Percentiles rank a stretch among this genome's conserved stretches.
phyloP scores from a whole-genome alignment of 2,888 invertebrate genomes.

The Pterostichus madidus region DNA sequence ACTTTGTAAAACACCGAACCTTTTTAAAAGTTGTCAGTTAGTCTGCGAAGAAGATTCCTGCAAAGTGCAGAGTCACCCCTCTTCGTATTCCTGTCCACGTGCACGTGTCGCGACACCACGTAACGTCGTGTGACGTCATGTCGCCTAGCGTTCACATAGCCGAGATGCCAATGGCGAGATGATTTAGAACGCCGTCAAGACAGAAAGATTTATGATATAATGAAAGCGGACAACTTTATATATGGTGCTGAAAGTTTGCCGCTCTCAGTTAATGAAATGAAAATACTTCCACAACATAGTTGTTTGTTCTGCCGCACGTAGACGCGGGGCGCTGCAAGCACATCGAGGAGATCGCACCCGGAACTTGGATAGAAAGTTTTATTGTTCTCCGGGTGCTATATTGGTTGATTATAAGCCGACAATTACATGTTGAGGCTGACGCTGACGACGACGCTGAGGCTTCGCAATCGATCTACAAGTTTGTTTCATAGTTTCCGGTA shows the following conservation, averaged over 20 bases:
- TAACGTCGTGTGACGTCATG: slow-evolving; percentile 10
- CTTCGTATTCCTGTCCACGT: slow-evolving; percentile 5
- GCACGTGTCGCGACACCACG: slow-evolving; percentile 17
- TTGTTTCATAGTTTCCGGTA: too few relatives aligned
- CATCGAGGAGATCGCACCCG: too few relatives aligned
- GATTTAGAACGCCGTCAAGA: slow-evolving; percentile 51
- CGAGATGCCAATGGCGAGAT: slow-evolving; percentile 51
- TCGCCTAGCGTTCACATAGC: slow-evolving; percentile 44
- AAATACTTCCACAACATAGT: slow-evolving; percentile 52
- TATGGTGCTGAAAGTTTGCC: slow-evolving; percentile 50
- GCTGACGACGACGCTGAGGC: too few relatives aligned
- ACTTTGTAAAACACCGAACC: too few relatives aligned
- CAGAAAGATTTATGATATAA: slow-evolving; percentile 55
- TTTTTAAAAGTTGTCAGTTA: neutral
- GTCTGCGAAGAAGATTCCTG: slow-evolving; percentile 1
- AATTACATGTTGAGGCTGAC: too few relatives aligned
- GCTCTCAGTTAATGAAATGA: slow-evolving; percentile 58
- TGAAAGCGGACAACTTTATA: slow-evolving; percentile 64
- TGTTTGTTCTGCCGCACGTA: too few relatives aligned
- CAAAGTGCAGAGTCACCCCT: neutral
- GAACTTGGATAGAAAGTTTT: too few relatives aligned
- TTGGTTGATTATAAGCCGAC: too few relatives aligned
- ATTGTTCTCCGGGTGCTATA: too few relatives aligned
- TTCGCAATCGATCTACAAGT: too few relatives aligned
- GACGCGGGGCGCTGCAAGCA: too few relatives aligned